These are phyloP conservation scores for Ceyx cyanopectus DNA, from an alignment of 2,113 vertebrate genomes.

Conservation along the genomic window DNA sequence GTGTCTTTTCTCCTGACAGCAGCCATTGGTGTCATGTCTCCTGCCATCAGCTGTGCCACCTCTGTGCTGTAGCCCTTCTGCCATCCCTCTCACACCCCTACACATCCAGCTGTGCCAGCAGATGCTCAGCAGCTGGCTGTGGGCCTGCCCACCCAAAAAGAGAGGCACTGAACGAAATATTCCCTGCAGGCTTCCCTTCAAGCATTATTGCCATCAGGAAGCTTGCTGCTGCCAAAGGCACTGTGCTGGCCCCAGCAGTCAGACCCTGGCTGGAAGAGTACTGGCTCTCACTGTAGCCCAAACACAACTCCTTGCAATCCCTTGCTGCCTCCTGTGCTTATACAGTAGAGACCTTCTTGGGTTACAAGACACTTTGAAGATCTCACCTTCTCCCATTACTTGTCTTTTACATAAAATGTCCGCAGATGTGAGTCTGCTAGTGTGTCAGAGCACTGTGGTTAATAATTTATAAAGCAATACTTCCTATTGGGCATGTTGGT, in stretches of 20 bases:
- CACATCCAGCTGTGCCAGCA: background rate
- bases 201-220: constrained; percentile 22
- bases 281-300: constrained; percentile 58
- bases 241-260: constrained; percentile 20
- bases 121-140: background rate
- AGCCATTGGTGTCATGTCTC: background rate
- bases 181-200: background rate
- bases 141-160: background rate
- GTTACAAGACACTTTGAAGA: constrained; percentile 83
- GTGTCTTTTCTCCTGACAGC: background rate
- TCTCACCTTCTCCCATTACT: constrained; percentile 85
- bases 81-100: fast-evolving
- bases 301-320: constrained; percentile 74
- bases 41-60: fast-evolving
- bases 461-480: constrained; percentile 76
- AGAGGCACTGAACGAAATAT: background rate
- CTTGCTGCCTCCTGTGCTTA: constrained; percentile 77
- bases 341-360: constrained; percentile 74
- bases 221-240: constrained; percentile 54
- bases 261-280: constrained; percentile 45
- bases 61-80: background rate
- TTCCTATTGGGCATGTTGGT: constrained; percentile 41
- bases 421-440: constrained; percentile 80
- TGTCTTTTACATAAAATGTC: constrained; percentile 79
- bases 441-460: constrained; percentile 68